Evolutionary conservation across 2,888 invertebrate species (phyloP), one percentile per base, ranked within the genome.

Genomic region (Neuroscelio doddi): DNA sequence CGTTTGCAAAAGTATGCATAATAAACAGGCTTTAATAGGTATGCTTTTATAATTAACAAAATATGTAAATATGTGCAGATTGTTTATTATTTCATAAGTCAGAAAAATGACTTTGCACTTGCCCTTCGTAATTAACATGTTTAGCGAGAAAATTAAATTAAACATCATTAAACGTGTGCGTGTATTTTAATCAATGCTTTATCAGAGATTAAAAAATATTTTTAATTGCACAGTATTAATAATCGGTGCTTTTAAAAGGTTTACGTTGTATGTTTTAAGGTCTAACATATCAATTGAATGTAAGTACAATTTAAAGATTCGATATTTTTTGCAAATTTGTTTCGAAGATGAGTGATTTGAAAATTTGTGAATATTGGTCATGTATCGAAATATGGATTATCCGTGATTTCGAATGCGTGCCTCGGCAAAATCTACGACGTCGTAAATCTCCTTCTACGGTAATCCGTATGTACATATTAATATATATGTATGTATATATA

Each of bases 41-140:
- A 17, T 12, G 8, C 56, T 57, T 57, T 57, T 44, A 47, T 57
- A 64, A 64, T 64, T 53, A 55, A 52, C 39, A n/a, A n/a, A 7
- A 39, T 39, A 17, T 17, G 36, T 36, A 7, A 14, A 12, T 36
- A 12, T 14, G 14, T 36, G 36, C 7, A 36, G 15, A 32, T 32
- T 32, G 9, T 8, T 2, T n/a, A n/a, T 21, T 7, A 15, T 36
- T 36, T 14, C 36, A 36, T 36, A 14, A 14, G 36, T 12, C 14
- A 14, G 15, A 7, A 21, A 21, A 21, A 7, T 32, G 32, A 4
- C 15, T n/a, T n/a, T n/a, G n/a, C n/a, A n/a, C n/a, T n/a, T n/a
- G n/a, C n/a, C n/a, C n/a, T n/a, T n/a, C n/a, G n/a, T n/a, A 14
- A 36, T 36, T 7, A 36, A 14, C 14, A n/a, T 15, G 10, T 36